A percentile compares a stretch with the other conserved stretches of the same genome.
Evolutionary conservation across 2,797 vertebrate species (phyloP).

Genomic region (Octomys mimax): DNA sequence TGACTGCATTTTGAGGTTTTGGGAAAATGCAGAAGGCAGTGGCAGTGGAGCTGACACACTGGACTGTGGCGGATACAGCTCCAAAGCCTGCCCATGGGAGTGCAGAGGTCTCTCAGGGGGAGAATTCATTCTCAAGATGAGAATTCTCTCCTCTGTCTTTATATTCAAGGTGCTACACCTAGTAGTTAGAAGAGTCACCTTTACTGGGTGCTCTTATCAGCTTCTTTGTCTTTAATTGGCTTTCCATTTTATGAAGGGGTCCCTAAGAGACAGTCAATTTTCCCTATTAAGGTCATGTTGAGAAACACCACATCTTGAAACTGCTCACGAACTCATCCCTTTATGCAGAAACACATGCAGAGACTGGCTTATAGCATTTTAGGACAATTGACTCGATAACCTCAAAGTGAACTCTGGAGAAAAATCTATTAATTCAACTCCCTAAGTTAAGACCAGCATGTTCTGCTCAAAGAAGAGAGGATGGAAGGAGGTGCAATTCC

Average conservation of each 20-base stretch:
- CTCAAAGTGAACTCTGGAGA: not conserved
- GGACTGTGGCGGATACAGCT: not conserved
- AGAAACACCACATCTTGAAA: not conserved
- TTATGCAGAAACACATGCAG: not conserved
- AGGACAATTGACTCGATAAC: not conserved
- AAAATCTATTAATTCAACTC: not conserved
- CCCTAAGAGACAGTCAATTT: not conserved
- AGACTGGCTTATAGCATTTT: not conserved
- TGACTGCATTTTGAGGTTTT: conserved; percentile 10
- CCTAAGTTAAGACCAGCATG: not conserved
- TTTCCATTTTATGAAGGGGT: not conserved
- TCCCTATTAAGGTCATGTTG: not conserved
- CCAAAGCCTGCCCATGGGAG: not conserved
- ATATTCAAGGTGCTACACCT: not conserved
- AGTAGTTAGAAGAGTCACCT: not conserved
- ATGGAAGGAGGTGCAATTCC: not conserved
- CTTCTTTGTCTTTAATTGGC: not conserved
- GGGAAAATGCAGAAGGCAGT: not conserved
- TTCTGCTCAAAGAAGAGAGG: not conserved
- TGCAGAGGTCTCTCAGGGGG: not conserved
- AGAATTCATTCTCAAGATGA: not conserved
- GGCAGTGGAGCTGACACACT: not conserved
- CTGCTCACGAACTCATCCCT: too few relatives aligned
- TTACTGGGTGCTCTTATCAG: not conserved
- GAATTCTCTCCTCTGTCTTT: not conserved